Evolutionary conservation across 2,888 invertebrate species (phyloP).

Genomic region (Seladonia tumulorum): DNA sequence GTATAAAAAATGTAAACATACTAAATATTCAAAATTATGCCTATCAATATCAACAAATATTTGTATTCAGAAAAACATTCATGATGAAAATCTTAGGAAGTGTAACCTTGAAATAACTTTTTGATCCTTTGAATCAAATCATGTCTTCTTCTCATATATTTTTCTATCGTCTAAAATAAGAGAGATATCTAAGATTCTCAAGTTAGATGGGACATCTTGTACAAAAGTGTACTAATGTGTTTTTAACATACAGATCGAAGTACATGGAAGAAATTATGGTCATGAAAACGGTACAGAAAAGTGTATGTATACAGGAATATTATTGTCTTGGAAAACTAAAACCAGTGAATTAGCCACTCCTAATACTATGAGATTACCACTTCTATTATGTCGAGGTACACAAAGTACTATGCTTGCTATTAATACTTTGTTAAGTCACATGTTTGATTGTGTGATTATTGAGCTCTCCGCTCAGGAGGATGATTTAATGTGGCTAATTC

Average conservation of each 20-base stretch:
- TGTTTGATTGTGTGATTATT: slow-evolving; percentile 81
- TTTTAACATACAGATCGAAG: slow-evolving; percentile 67
- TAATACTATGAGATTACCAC: slow-evolving; percentile 74
- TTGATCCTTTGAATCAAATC: not conserved
- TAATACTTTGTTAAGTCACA: slow-evolving; percentile 74
- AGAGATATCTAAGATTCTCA: not conserved
- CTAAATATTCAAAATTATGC: not conserved
- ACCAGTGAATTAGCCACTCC: slow-evolving; percentile 38
- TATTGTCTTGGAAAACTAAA: slow-evolving; percentile 77
- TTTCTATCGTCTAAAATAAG: not conserved
- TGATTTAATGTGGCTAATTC: slow-evolving; percentile 80
- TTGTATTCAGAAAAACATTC: not conserved
- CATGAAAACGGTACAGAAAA: slow-evolving; percentile 53
- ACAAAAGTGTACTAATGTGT: not conserved
- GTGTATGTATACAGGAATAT: slow-evolving; percentile 77
- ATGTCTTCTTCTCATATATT: not conserved
- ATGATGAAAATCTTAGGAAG: not conserved
- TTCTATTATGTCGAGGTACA: slow-evolving; percentile 80
- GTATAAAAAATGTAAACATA: not conserved
- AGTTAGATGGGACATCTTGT: not conserved
- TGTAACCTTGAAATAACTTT: not conserved
- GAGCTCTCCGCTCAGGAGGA: slow-evolving; percentile 71
- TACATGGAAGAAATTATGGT: slow-evolving; percentile 57
- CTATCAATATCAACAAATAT: not conserved
- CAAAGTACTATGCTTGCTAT: slow-evolving; percentile 73